Evolutionary conservation across 2,888 invertebrate genomes (phyloP).

Genomic region (Drymonia ruficornis): DNA sequence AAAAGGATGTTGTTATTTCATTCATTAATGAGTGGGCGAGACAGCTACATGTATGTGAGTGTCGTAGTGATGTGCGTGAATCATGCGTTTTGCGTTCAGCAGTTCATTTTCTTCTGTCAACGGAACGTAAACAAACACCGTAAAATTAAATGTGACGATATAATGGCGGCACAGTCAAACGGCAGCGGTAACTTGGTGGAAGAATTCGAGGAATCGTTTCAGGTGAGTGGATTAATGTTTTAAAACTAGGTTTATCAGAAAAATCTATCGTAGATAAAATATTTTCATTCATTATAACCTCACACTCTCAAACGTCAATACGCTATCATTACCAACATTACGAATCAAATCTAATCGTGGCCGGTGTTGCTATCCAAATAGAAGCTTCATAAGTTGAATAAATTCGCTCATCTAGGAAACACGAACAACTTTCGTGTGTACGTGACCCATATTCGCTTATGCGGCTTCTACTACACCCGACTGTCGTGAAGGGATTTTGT

Average conservation of each 20-base stretch:
- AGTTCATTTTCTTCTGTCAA: slow-evolving; percentile 31
- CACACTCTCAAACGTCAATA: slow-evolving; percentile 63
- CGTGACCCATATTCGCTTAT: slow-evolving; percentile 76
- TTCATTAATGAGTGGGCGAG: slow-evolving; percentile 17
- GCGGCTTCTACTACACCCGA: slow-evolving; percentile 63
- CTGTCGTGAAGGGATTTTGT: slow-evolving; percentile 66
- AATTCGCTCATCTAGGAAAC: slow-evolving; percentile 41
- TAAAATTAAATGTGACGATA: slow-evolving; percentile 27
- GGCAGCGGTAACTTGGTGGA: slow-evolving; percentile 94
- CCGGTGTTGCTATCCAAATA: slow-evolving; percentile 57
- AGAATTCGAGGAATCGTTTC: slow-evolving; percentile 96
- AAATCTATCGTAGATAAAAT: slow-evolving; percentile 10
- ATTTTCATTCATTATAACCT: slow-evolving; percentile 58
- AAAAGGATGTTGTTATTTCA: slow-evolving; percentile 17
- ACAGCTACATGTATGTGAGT: slow-evolving; percentile 17
- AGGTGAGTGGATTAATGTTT: slow-evolving; percentile 80
- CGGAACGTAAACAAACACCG: slow-evolving; percentile 35
- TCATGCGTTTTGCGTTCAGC: slow-evolving; percentile 20
- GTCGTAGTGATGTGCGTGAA: slow-evolving; percentile 41
- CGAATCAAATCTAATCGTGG: slow-evolving; percentile 52
- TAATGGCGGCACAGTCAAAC: slow-evolving; percentile 92
- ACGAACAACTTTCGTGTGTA: slow-evolving; percentile 63
- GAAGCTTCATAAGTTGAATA: slow-evolving; percentile 73
- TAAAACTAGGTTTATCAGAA: slow-evolving; percentile 5
- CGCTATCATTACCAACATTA: slow-evolving; percentile 62